Evolutionary conservation across 2,797 vertebrate genomes (phyloP).

Genomic region (Propithecus deckenii): DNA sequence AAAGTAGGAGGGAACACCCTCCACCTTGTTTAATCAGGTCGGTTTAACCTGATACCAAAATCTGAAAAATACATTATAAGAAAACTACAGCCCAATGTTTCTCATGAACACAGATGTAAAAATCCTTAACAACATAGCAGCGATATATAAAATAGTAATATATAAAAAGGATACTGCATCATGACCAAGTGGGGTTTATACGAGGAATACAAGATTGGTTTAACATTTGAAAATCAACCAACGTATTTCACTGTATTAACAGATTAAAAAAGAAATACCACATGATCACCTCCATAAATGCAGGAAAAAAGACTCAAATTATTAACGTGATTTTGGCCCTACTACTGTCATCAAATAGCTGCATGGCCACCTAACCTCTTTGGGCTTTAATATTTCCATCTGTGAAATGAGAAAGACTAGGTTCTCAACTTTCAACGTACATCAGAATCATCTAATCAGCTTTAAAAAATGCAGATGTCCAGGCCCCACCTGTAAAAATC

Average conservation of each 20-base stretch:
- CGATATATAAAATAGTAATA: background rate
- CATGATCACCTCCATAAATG: background rate
- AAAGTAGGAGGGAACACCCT: background rate
- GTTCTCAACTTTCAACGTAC: background rate
- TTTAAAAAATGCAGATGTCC: background rate
- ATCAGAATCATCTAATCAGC: background rate
- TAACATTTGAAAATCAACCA: background rate
- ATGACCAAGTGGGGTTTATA: background rate
- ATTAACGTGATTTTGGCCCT: background rate
- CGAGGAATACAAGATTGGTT: background rate
- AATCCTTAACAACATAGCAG: background rate
- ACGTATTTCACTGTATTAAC: background rate
- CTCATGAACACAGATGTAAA: background rate
- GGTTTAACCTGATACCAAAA: background rate
- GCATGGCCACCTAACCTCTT: background rate
- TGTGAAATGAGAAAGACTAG: background rate
- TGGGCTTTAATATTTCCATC: background rate
- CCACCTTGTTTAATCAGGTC: background rate
- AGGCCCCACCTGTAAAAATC: background rate
- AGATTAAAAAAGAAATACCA: background rate
- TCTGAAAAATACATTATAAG: background rate
- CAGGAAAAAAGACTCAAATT: background rate
- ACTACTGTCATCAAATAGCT: background rate
- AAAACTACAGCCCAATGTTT: background rate
- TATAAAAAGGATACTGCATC: background rate